Evolutionary conservation across 2,888 invertebrate species (phyloP).

Genomic region (Erynnis tages): DNA sequence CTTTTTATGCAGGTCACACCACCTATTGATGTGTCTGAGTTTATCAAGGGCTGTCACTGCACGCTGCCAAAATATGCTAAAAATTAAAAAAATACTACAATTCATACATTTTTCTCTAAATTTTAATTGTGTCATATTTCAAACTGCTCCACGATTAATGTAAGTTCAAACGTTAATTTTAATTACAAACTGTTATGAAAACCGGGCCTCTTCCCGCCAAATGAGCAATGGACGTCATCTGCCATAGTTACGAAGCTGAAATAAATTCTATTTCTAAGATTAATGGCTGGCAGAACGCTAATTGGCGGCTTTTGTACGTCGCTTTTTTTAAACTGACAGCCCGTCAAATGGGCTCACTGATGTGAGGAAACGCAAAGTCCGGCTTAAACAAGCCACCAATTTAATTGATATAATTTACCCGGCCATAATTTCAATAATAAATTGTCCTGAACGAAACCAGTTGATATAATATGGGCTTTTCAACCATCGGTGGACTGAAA

Average conservation of each 20-base stretch:
- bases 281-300: slow-evolving; percentile 18
- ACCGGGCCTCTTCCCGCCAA: background rate
- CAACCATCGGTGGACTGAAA: no score
- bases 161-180: background rate
- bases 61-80: no score
- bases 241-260: slow-evolving; percentile 11
- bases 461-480: no score
- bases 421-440: background rate
- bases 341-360: slow-evolving; percentile 20
- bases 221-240: slow-evolving; percentile 10
- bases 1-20: slow-evolving; percentile 6
- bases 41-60: background rate
- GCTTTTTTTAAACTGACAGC: slow-evolving; percentile 20
- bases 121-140: no score
- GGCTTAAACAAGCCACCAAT: slow-evolving; percentile 2
- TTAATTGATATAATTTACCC: slow-evolving; percentile 5
- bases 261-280: slow-evolving; percentile 25
- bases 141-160: no score
- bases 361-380: slow-evolving; percentile 26
- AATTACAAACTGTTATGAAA: background rate
- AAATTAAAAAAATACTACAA: no score
- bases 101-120: no score
- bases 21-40: slow-evolving; percentile 4
- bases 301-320: slow-evolving; percentile 24
- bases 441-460: no score